Base-by-base conservation (phyloP, 2,888 invertebrate species). In the Lycophotia porphyrea region DNA sequence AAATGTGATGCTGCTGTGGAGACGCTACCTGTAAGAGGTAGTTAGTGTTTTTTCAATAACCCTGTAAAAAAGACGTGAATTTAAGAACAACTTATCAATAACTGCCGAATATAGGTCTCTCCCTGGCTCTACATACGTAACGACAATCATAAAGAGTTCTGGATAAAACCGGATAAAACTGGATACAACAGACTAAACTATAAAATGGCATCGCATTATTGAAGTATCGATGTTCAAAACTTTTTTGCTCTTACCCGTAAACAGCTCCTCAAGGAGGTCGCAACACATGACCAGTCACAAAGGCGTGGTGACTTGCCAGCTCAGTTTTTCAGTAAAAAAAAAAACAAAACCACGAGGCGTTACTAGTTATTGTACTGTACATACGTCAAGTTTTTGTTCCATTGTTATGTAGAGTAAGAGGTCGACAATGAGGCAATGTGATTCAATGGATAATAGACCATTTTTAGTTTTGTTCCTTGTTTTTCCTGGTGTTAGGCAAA, bases 321-420 rank as follows among this genome's bases (percentile, higher is more conserved):
- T n/a, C 15, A 68, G 61, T 80, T 84, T 82, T 85, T 79, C 60
- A 81, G 52, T 27, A 9, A 55, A 73, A 47, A n/a, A n/a, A 47
- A 13, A 1, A 80, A 52, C 71, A 39, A 67, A 49, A 15, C 15
- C 58, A 82, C 42, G 60, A 39, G 21, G 24, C 64, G 13, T 66
- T 72, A 63, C 44, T 39, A 77, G 55, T 70, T 18, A 42, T 34
- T 21, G 24, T 68, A 77, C 47, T 60, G 66, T 72, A 66, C 58
- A 76, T 52, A 67, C 39, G 44, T 36, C 70, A 52, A 71, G 63
- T 86, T 86, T 86, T 84, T 85, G 75, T 47, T 24, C 81, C 58
- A 87, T 87, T 87, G 87, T 86, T 81, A 80, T 81, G 76, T 87
- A 77, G 68, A 80, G 63, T 63, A 76, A 74, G 87, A 87, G 83